Base-by-base conservation (phyloP, 2,888 invertebrate species). In the Cecidostiba fungosa region DNA sequence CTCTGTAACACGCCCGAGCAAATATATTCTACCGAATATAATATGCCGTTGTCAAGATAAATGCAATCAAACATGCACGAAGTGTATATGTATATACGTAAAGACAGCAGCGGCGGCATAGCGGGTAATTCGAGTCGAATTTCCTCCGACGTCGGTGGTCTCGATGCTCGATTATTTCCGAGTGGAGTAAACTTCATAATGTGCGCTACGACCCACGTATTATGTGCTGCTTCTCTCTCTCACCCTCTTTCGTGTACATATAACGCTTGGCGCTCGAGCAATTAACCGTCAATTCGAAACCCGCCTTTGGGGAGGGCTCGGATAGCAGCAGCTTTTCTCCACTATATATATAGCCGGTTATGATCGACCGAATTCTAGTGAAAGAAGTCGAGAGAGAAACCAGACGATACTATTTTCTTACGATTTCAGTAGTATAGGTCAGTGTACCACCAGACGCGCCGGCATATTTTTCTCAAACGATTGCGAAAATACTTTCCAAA, bases 101-200 rank as follows among this genome's bases (percentile, higher is more conserved):
- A 43, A 43, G 43, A 43, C 43, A 43, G 43, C 43, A 43, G 43
- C 39, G 10, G 39, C 43, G 12, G 43, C 2, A 1, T 10, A 6
- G 12, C 43, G 43, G 43, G 43, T 54, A 16, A n/a, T 54, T 54
- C 54, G 54, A 19, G 54, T 16, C 26, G 14, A 26, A 66, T 66
- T 66, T 66, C 29, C 66, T 66, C 3, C 23, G 19, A 14, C 23
- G 4, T n/a, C 32, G 36, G 26, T 36, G 16, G 12, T 23, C 74
- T 26, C 47, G 81, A 50, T 62, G 86, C 77, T 85, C 74, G 26
- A 72, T 88, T 84, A 89, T 88, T 89, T 87, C 87, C 88, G 85
- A 77, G 76, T 85, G 76, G 70, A 80, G 70, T 47, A 50, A 80
- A 80, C 70, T 50, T 70, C 50, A 80, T 80, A 80, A 80, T 80